Conservation (phyloP, 2,888 invertebrate species). For the Phoenoteleia sp. region DNA sequence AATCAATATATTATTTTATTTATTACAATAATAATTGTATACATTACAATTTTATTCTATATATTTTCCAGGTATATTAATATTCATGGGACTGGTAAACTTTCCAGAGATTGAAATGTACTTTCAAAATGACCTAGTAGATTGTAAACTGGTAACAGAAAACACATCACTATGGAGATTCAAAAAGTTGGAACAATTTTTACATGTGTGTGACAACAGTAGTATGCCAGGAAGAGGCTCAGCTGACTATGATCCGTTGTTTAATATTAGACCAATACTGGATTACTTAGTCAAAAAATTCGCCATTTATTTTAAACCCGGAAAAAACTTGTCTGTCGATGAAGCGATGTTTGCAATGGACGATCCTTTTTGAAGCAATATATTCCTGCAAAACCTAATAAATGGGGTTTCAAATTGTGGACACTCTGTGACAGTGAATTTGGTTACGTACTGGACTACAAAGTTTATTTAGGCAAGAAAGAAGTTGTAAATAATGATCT, state of each 20-base stretch:
- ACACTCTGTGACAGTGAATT: conserved; percentile 1
- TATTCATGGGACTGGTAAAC: conserved; percentile 26
- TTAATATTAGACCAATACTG: conserved; percentile 10
- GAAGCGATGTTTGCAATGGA: conserved; percentile 40
- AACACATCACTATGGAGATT: conserved; percentile 10
- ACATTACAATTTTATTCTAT: neutral
- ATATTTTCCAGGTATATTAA: conserved; percentile 6
- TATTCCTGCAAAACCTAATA: conserved; percentile 23
- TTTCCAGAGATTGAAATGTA: conserved; percentile 33
- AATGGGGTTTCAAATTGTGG: conserved; percentile 15
- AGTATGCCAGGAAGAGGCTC: neutral
- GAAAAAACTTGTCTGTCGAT: conserved; percentile 30
- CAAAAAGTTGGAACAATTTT: conserved; percentile 21
- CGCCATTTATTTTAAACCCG: neutral
- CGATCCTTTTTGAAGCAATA: conserved; percentile 36
- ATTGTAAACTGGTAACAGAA: conserved; percentile 27
- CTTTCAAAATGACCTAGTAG: conserved; percentile 13
- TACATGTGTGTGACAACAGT: conserved; percentile 5
- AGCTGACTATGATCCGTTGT: conserved; percentile 7
- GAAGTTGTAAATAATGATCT: neutral
- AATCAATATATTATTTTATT: neutral
- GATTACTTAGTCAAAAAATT: conserved; percentile 7
- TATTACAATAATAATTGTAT: neutral
- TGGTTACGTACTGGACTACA: neutral
- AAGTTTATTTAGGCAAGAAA: conserved; percentile 15